Percentiles rank a stretch among this genome's conserved stretches.
These are phyloP conservation scores for Plebejus melissa DNA, from an alignment of 2,888 invertebrate species.

Conservation along the genomic window DNA sequence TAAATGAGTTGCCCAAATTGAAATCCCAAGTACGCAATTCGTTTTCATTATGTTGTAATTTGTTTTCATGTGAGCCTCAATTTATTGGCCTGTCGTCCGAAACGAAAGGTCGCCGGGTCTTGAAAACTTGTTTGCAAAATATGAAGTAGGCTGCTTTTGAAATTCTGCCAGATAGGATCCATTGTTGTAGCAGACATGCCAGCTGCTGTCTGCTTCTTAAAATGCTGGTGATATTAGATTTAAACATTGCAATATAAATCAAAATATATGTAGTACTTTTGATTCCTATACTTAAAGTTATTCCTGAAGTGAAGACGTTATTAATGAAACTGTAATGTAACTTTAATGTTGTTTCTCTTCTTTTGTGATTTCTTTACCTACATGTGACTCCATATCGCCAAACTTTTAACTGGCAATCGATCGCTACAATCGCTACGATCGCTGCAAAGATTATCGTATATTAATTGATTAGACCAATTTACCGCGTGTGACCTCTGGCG, in stretches of 20 bases:
- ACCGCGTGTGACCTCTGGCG: constrained; percentile 34
- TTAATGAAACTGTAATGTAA: neutral
- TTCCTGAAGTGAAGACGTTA: neutral
- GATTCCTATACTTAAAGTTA: neutral
- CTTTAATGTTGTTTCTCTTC: neutral
- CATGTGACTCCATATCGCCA: neutral
- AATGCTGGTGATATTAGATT: neutral
- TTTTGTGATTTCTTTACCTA: neutral
- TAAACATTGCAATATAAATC: neutral
- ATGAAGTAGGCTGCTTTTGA: constrained; percentile 10
- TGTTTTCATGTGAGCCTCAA: neutral
- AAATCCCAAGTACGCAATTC: constrained; percentile 7
- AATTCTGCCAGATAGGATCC: neutral
- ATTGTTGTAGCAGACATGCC: neutral
- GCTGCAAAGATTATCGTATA: constrained; percentile 28
- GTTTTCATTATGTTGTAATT: constrained; percentile 12
- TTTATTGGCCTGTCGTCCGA: neutral
- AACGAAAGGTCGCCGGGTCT: constrained; percentile 11
- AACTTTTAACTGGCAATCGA: neutral
- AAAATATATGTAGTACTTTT: neutral
- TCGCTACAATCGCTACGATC: neutral
- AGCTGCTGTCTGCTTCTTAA: neutral
- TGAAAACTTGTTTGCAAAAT: neutral
- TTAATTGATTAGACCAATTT: constrained; percentile 35
- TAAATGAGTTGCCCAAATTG: constrained; percentile 19